Evolutionary conservation across 2,888 invertebrate genomes (phyloP).

Genomic region (Callinectes sapidus): DNA sequence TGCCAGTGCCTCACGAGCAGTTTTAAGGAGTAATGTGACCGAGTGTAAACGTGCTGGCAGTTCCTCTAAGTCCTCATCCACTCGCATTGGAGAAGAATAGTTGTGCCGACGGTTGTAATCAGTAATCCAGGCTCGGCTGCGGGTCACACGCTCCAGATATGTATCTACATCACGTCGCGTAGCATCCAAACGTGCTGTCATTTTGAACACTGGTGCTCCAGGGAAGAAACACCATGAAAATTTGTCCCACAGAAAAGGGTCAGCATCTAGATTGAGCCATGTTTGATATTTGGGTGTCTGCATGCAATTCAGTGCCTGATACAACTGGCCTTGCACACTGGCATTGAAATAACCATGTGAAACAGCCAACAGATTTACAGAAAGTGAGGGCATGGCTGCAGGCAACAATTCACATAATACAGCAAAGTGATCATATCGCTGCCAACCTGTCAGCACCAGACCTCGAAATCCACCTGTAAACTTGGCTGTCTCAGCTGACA

Average conservation of each 20-base stretch:
- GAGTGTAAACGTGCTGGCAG: conserved; percentile 65
- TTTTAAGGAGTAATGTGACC: conserved; percentile 77
- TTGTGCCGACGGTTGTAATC: conserved; percentile 82
- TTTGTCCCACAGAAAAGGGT: conserved; percentile 82
- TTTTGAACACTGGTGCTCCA: conserved; percentile 80
- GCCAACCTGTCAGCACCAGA: conserved; percentile 79
- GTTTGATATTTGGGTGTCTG: conserved; percentile 74
- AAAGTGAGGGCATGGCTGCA: conserved; percentile 74
- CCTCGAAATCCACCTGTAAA: conserved; percentile 79
- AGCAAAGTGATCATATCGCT: conserved; percentile 75
- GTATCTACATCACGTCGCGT: conserved; percentile 77
- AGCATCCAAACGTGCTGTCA: conserved; percentile 77
- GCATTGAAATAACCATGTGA: conserved; percentile 81
- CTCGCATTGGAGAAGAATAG: conserved; percentile 80
- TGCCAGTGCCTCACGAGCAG: conserved; percentile 79
- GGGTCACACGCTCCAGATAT: conserved; percentile 73
- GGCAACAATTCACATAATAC: conserved; percentile 75
- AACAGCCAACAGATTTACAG: conserved; percentile 74
- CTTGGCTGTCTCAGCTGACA: conserved; percentile 79
- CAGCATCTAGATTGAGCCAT: conserved; percentile 80
- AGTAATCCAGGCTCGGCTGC: conserved; percentile 83
- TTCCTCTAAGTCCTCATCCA: conserved; percentile 76
- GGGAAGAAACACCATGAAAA: conserved; percentile 82
- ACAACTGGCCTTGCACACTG: conserved; percentile 77
- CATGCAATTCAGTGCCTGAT: conserved; percentile 80